A percentile compares a stretch with the other conserved stretches of the same genome.
Evolutionary conservation across 2,113 vertebrate species (phyloP).

Genomic region (Oncorhynchus tshawytscha): DNA sequence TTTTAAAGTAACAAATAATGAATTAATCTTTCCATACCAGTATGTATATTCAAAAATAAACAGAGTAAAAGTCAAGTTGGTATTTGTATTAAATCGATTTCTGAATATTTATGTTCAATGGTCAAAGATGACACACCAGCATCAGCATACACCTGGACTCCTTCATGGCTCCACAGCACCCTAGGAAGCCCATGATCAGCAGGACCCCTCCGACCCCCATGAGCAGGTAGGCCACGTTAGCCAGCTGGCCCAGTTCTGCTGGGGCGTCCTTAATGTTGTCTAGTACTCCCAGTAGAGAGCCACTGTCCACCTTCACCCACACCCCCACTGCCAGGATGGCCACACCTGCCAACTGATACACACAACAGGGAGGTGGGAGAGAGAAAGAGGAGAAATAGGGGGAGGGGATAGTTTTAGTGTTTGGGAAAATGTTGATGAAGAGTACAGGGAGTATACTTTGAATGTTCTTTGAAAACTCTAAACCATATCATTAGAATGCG

Average conservation of each 20-base stretch:
- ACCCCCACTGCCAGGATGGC: constrained; percentile 60
- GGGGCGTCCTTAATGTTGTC: constrained; percentile 20
- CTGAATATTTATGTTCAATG: background rate
- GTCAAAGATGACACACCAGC: constrained; percentile 47
- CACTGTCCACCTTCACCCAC: constrained; percentile 63
- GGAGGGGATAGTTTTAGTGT: background rate
- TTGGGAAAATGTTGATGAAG: background rate
- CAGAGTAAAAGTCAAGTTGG: too few relatives aligned
- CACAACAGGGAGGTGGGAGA: background rate
- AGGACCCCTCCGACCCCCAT: constrained; percentile 58
- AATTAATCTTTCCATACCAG: too few relatives aligned
- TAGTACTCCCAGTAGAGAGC: constrained; percentile 51
- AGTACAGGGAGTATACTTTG: too few relatives aligned
- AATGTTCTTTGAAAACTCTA: too few relatives aligned
- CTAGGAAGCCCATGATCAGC: constrained; percentile 62
- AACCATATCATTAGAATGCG: too few relatives aligned
- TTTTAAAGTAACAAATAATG: too few relatives aligned
- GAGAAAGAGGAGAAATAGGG: background rate
- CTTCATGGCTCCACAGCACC: constrained; percentile 64
- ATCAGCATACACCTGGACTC: constrained; percentile 66
- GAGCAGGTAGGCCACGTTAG: constrained; percentile 61
- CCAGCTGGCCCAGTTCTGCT: constrained; percentile 41
- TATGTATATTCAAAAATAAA: too few relatives aligned
- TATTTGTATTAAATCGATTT: too few relatives aligned
- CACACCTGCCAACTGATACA: constrained; percentile 55